Conservation (phyloP, 1,140 invertebrate genomes). For the Diabrotica virgifera region DNA sequence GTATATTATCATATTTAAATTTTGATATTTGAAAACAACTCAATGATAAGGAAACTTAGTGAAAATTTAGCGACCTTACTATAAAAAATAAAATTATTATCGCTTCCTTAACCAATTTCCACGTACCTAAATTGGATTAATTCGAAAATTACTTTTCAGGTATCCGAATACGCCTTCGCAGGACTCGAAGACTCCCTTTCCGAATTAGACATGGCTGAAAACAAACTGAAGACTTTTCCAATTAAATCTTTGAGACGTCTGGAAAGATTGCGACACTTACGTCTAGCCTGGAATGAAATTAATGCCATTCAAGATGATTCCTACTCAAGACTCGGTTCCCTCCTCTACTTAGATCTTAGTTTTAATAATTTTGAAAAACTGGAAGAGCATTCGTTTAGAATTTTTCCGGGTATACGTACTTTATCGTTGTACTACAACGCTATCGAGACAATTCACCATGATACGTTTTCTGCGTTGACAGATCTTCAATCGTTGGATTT, state of each 20-base stretch:
- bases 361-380: conserved; percentile 80
- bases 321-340: conserved; percentile 66
- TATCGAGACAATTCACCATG: conserved; percentile 72
- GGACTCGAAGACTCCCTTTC: conserved; percentile 75
- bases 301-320: conserved; percentile 66
- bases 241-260: conserved; percentile 73
- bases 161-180: conserved; percentile 82
- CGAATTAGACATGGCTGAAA: conserved; percentile 82
- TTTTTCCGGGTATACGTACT: conserved; percentile 73
- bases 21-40: too few relatives aligned
- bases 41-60: too few relatives aligned
- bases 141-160: conserved; percentile 36
- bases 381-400: conserved; percentile 70
- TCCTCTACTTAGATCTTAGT: conserved; percentile 78
- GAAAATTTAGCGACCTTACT: too few relatives aligned
- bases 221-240: conserved; percentile 78
- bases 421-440: conserved; percentile 81
- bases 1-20: too few relatives aligned
- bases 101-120: background rate
- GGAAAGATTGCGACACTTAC: conserved; percentile 67
- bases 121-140: background rate
- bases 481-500: conserved; percentile 81
- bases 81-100: background rate
- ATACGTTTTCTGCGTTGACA: conserved; percentile 69
- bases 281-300: conserved; percentile 82